Conservation (phyloP, 2,113 vertebrate species). For the Alosa alosa region DNA sequence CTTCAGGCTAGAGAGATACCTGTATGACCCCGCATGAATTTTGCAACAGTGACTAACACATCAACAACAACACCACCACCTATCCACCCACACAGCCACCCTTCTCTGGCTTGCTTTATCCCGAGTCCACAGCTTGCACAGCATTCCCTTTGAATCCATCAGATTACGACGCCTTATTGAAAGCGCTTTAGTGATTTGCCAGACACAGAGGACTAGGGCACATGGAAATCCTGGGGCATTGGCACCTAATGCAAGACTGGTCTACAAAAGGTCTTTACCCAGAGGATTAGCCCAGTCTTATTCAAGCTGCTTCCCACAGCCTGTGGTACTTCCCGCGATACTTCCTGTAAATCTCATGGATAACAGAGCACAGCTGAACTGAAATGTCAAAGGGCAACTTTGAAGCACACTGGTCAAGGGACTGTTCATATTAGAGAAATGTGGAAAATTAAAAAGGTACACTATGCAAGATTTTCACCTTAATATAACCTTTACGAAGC, state of each 20-base stretch:
- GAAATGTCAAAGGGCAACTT: too few species aligned
- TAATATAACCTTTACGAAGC: too few species aligned
- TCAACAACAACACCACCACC: neutral
- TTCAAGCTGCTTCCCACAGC: neutral
- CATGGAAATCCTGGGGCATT: neutral
- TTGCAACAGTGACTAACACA: neutral
- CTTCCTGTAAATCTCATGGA: neutral
- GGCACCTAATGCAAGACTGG: neutral
- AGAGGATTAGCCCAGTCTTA: neutral
- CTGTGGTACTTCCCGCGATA: neutral
- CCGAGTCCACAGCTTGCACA: neutral
- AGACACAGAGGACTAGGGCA: neutral
- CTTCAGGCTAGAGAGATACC: constrained; percentile 44
- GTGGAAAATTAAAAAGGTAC: neutral
- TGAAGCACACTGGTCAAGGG: neutral
- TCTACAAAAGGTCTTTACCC: neutral
- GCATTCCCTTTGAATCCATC: constrained; percentile 14
- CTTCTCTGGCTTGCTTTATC: neutral
- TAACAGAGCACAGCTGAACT: neutral
- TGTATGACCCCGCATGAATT: neutral
- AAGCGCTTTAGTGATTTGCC: constrained; percentile 35
- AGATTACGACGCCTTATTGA: constrained; percentile 35
- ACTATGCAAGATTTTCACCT: too few species aligned
- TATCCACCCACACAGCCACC: neutral
- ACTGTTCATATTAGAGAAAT: neutral